Evolutionary conservation across 2,797 vertebrate genomes (phyloP), one percentile per base, ranked within the genome.

Genomic region (Carapus acus): DNA sequence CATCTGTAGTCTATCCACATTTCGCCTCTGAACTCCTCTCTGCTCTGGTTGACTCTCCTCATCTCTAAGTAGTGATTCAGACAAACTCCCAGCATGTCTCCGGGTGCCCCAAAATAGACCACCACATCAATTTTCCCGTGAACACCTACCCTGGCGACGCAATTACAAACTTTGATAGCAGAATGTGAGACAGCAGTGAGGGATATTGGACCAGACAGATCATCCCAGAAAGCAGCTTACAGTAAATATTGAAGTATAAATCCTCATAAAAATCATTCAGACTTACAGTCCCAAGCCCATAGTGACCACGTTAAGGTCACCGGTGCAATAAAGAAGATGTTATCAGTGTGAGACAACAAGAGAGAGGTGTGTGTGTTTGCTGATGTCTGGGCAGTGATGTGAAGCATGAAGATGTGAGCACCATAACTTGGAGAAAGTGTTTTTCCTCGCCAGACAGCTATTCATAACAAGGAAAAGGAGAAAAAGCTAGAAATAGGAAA

Each of bases 321-420:
- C 40, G 46, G 45, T 22, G 55, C 16, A 56, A 45, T 49, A 43
- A 67, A 44, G 22, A 33, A 2, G 1, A 31, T 0, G 24, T 42
- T 18, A 16, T 36, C 12, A 4, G 51, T 21, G 34, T 2, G 1
- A 19, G 23, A 50, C 16, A 6, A 36, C 16, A 0, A 5, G 39
- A 31, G 23, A 14, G 37, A 47, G 34, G 21, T 44, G 41, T 27
- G 31, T 36, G 2, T 48, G n/a, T 27, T 38, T 43, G 33, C 15
- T 37, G 40, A 15, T 37, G 23, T 54, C 23, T 33, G 13, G 6
- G 23, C 17, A 42, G 23, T 55, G 24, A 47, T 31, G 20, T 34
- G 8, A 31, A 49, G 19, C 24, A 21, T 19, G 27, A 24, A 62
- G 29, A 16, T 40, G 33, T 31, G 33, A 38, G 49, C 23, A 45